Conservation (phyloP, 2,797 vertebrate genomes). For the Falco concolor region DNA sequence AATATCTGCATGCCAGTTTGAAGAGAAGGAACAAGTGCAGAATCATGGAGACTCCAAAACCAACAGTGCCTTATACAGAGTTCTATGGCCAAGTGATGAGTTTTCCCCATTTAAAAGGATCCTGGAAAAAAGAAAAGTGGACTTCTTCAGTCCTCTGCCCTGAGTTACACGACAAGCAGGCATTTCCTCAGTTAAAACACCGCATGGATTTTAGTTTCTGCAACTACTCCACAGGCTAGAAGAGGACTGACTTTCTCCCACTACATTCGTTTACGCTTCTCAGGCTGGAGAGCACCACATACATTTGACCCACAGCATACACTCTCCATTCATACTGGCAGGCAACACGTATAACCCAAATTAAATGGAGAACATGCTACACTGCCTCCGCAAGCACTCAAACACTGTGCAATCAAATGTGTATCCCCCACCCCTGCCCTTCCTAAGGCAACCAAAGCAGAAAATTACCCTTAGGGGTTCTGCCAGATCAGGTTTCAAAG, state of each 20-base stretch:
- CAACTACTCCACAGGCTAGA: neutral
- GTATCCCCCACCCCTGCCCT: neutral
- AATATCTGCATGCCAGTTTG: neutral
- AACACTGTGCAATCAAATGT: neutral
- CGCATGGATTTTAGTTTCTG: neutral
- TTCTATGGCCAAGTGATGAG: neutral
- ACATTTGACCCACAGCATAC: neutral
- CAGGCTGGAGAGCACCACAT: neutral
- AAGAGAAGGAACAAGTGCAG: neutral
- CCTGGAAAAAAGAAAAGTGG: neutral
- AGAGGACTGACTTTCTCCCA: neutral
- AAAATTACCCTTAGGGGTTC: neutral
- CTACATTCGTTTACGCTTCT: neutral
- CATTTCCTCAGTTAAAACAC: neutral
- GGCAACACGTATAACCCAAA: neutral
- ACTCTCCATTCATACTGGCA: neutral
- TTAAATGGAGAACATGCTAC: neutral
- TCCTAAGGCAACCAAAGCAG: neutral
- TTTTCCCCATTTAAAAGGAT: neutral
- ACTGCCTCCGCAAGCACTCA: neutral
- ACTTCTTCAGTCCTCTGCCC: neutral
- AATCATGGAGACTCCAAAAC: neutral
- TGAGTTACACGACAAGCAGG: neutral
- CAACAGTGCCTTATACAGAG: neutral
- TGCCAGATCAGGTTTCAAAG: constrained; percentile 34